These are phyloP conservation scores for Brachionus paranguensis DNA, from an alignment of 1,140 invertebrate species.

Conservation along the genomic window DNA sequence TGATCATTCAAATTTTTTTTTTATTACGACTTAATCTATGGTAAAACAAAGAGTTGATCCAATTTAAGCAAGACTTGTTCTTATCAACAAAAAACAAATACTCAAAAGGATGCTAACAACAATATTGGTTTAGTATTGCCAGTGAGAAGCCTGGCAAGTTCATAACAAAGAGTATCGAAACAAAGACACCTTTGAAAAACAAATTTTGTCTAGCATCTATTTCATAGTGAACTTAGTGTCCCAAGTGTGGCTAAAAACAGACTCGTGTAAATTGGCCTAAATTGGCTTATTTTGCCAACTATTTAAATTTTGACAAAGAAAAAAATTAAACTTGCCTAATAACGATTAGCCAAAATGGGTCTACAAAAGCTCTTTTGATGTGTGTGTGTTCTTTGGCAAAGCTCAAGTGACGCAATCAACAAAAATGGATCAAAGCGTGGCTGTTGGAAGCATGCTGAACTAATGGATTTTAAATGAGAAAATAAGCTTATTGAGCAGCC, in stretches of 20 bases:
- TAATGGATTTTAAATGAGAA: background rate
- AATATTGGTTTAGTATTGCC: background rate
- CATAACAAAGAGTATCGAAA: background rate
- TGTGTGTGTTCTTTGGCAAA: background rate
- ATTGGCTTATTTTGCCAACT: background rate
- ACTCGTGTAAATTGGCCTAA: background rate
- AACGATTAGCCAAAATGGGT: background rate
- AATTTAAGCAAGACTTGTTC: background rate
- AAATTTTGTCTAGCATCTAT: background rate
- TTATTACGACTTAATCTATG: no score
- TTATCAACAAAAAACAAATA: background rate
- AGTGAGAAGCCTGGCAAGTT: background rate
- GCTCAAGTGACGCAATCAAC: background rate
- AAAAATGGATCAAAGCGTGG: background rate
- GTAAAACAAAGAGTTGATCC: background rate
- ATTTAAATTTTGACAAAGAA: background rate
- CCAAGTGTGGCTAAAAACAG: background rate
- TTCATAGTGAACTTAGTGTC: background rate
- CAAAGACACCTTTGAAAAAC: background rate
- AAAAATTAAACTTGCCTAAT: background rate
- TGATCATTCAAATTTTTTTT: no score
- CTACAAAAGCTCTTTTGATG: background rate
- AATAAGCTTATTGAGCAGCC: background rate
- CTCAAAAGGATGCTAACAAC: background rate
- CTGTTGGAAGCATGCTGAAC: background rate